These are phyloP conservation scores for Cheumatopsyche charites DNA, from an alignment of 1,140 invertebrate species.

Conservation along the genomic window DNA sequence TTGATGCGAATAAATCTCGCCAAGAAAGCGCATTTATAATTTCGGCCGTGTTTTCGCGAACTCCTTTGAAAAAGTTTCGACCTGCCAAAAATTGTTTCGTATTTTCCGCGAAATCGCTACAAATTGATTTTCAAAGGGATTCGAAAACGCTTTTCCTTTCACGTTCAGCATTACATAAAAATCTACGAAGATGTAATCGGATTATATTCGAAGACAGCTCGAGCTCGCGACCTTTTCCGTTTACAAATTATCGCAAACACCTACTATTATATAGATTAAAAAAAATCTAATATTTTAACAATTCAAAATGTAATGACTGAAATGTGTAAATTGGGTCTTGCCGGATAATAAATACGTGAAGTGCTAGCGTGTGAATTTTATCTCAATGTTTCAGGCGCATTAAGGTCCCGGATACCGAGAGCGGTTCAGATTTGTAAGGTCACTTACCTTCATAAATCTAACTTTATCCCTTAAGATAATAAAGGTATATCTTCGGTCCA, in stretches of 20 bases:
- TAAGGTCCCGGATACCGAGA: conserved; percentile 32
- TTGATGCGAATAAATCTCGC: no score
- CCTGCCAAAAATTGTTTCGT: background rate
- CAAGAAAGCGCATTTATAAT: no score
- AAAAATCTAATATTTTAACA: background rate
- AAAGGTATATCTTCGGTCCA: conserved; percentile 9
- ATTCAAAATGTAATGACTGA: background rate
- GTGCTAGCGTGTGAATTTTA: conserved; percentile 37
- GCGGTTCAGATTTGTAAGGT: conserved; percentile 35
- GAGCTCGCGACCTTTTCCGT: conserved; percentile 3
- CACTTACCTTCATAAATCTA: conserved; percentile 39
- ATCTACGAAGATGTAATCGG: background rate
- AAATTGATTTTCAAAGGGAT: background rate
- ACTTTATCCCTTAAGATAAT: conserved; percentile 22
- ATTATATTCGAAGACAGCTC: background rate
- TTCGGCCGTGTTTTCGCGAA: background rate
- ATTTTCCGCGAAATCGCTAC: background rate
- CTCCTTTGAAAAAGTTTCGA: conserved; percentile 12
- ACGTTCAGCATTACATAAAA: no score
- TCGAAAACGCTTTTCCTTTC: no score
- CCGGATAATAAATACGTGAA: conserved; percentile 31
- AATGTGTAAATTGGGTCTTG: conserved; percentile 25
- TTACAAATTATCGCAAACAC: background rate
- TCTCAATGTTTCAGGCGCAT: conserved; percentile 35
- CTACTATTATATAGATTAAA: background rate